Percentiles rank a stretch among this genome's conserved stretches.
These are phyloP conservation scores for Dysmachus trigonus DNA, from an alignment of 2,888 invertebrate genomes.

Conservation along the genomic window DNA sequence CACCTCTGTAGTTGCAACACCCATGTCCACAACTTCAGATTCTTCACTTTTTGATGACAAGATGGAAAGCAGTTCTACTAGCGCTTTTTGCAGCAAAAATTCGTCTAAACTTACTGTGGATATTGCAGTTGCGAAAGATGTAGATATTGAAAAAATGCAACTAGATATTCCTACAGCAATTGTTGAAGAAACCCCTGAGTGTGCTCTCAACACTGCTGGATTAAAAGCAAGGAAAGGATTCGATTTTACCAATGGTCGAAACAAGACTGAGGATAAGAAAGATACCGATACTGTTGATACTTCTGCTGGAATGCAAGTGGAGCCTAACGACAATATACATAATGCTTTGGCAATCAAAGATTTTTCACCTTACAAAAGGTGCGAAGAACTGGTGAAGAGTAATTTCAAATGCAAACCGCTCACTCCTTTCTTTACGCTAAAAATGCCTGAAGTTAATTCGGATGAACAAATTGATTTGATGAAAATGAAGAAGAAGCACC, in stretches of 20 bases:
- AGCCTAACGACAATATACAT: neutral
- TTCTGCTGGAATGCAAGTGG: neutral
- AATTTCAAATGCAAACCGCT: slow-evolving; percentile 55
- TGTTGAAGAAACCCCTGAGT: slow-evolving; percentile 54
- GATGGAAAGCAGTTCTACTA: slow-evolving; percentile 6
- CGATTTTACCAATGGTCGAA: slow-evolving; percentile 50
- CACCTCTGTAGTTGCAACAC: slow-evolving; percentile 50
- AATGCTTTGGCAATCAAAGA: neutral
- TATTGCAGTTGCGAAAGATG: slow-evolving; percentile 46
- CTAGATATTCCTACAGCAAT: slow-evolving; percentile 46
- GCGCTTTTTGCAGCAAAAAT: neutral
- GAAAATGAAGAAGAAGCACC: slow-evolving; percentile 49
- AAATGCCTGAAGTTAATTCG: slow-evolving; percentile 36
- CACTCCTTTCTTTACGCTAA: slow-evolving; percentile 54
- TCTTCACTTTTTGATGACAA: slow-evolving; percentile 31
- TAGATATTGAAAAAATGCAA: slow-evolving; percentile 45
- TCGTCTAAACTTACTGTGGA: neutral
- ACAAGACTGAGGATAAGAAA: slow-evolving; percentile 11
- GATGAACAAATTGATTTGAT: slow-evolving; percentile 30
- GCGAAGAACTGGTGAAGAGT: slow-evolving; percentile 53
- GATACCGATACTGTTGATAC: neutral
- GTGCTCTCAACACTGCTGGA: slow-evolving; percentile 57
- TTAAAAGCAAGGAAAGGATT: slow-evolving; percentile 55
- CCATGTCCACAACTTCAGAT: slow-evolving; percentile 58
- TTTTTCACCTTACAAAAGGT: slow-evolving; percentile 53